Evolutionary conservation across 2,797 vertebrate genomes (phyloP).

Genomic region (Parotocinclus haroldoi): DNA sequence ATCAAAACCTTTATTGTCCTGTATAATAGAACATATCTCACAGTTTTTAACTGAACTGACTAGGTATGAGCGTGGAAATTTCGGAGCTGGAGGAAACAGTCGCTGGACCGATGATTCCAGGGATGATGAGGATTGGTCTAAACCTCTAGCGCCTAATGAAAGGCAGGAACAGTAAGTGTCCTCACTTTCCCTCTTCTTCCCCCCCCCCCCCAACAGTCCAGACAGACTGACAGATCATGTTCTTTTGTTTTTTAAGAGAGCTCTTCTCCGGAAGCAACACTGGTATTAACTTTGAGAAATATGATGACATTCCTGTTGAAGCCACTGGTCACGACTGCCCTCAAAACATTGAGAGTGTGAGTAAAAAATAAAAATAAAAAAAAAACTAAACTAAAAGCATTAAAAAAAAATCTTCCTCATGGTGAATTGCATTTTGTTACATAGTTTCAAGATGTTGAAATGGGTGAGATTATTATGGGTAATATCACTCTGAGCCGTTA

Average conservation of each 20-base stretch:
- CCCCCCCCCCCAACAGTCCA: neutral
- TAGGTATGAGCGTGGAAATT: constrained; percentile 81
- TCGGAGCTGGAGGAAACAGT: constrained; percentile 72
- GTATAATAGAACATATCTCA: neutral
- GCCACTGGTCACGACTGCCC: constrained; percentile 91
- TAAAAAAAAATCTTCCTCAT: no score
- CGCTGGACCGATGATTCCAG: constrained; percentile 88
- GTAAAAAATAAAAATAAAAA: no score
- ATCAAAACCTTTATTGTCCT: no score
- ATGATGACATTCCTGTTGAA: constrained; percentile 97
- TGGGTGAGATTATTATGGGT: constrained; percentile 96
- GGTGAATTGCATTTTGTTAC: neutral
- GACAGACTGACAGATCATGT: no score
- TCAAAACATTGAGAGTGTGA: constrained; percentile 92
- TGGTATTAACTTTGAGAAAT: constrained; percentile 98
- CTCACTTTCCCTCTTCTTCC: no score
- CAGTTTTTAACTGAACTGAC: neutral
- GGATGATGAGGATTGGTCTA: constrained; percentile 95
- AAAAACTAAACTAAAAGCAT: no score
- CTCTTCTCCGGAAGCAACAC: constrained; percentile 92
- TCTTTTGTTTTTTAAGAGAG: constrained; percentile 69
- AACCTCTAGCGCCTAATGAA: constrained; percentile 87
- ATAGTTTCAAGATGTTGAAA: constrained; percentile 93
- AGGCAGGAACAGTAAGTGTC: constrained; percentile 86
- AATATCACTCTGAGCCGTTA: constrained; percentile 91